phyloP scores from a whole-genome alignment of 2,797 vertebrate genomes.

The Tiaroga cobitis region DNA sequence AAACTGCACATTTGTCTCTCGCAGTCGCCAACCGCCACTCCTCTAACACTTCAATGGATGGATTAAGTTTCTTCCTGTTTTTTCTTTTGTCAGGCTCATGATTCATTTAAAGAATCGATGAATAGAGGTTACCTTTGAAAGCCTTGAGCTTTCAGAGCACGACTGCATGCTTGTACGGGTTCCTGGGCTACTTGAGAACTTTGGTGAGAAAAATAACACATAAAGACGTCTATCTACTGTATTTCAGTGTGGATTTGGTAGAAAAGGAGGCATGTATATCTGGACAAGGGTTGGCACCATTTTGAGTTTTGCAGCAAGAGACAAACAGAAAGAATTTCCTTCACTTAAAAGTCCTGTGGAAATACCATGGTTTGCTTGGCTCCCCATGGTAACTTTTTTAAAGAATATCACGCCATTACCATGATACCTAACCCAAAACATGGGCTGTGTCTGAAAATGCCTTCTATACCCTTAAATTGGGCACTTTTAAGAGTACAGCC shows the following conservation, averaged over 20 bases:
- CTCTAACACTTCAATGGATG: conserved; percentile 56
- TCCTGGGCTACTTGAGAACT: conserved; percentile 40
- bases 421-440: neutral
- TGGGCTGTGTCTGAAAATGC: neutral
- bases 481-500: neutral
- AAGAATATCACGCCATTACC: neutral
- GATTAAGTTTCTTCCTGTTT: conserved; percentile 63
- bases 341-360: neutral
- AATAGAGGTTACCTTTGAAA: conserved; percentile 55
- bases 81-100: conserved; percentile 50
- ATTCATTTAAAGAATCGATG: conserved; percentile 59
- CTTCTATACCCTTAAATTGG: neutral
- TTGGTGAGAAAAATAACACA: conserved; percentile 42
- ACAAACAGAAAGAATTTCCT: neutral
- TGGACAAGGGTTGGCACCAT: conserved; percentile 5
- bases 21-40: conserved; percentile 54
- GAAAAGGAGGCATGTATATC: neutral
- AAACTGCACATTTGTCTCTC: conserved; percentile 57
- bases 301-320: neutral
- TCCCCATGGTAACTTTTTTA: neutral
- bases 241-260: conserved; percentile 24
- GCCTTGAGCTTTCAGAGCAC: conserved; percentile 41
- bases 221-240: conserved; percentile 22
- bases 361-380: neutral
- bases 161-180: conserved; percentile 38